A percentile compares a stretch with the other conserved stretches of the same genome.
phyloP scores from a whole-genome alignment of 2,888 invertebrate genomes.

The Cyclophora punctaria region DNA sequence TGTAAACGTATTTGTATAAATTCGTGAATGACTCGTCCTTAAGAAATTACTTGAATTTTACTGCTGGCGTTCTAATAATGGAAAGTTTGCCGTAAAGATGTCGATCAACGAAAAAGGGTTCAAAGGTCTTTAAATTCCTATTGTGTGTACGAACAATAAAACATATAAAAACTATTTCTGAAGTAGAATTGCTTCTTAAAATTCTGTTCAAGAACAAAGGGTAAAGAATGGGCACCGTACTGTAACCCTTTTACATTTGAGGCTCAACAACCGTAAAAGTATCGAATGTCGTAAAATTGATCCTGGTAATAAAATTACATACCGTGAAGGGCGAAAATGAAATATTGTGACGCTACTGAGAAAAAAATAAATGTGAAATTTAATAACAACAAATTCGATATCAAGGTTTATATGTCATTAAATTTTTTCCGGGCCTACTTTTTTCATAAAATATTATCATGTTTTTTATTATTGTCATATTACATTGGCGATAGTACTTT shows the following conservation, averaged over 20 bases:
- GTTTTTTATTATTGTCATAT: constrained; percentile 23
- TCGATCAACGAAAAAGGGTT: constrained; percentile 9
- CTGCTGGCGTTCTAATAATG: constrained; percentile 1
- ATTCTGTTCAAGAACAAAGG: constrained; percentile 41
- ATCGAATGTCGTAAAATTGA: constrained; percentile 63
- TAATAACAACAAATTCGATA: constrained; percentile 22
- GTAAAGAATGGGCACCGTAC: constrained; percentile 35
- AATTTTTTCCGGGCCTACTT: not conserved
- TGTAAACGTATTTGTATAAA: too few relatives aligned
- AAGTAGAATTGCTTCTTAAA: constrained; percentile 33
- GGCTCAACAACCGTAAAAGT: constrained; percentile 62
- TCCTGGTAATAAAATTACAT: constrained; percentile 60
- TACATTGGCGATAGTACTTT: constrained; percentile 21
- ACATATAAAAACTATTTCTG: constrained; percentile 27
- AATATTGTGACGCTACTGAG: constrained; percentile 45
- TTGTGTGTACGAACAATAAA: constrained; percentile 21
- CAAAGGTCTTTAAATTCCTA: constrained; percentile 10
- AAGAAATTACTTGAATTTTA: not conserved
- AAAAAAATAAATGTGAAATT: constrained; percentile 33
- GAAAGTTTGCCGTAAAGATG: constrained; percentile 12
- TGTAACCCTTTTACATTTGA: constrained; percentile 60
- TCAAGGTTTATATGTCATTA: not conserved
- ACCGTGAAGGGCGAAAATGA: constrained; percentile 55
- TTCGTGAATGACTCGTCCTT: too few relatives aligned
- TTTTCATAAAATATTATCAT: constrained; percentile 23